Evolutionary conservation across 1,140 invertebrate species (phyloP).

Genomic region (Neomicropteryx cornuta): DNA sequence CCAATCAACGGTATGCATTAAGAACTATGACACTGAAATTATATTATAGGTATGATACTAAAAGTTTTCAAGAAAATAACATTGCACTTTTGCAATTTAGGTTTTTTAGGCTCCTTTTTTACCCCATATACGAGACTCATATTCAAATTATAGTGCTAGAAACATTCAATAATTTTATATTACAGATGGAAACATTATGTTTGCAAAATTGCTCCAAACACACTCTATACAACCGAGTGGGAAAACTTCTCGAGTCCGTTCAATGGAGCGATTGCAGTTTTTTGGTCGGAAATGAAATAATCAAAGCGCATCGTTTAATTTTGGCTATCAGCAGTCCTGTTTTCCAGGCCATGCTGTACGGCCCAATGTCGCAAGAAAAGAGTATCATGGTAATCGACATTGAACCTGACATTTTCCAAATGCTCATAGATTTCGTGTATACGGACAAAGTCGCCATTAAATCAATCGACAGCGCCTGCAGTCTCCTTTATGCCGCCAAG

Average conservation of each 20-base stretch:
- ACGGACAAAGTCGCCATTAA: conserved; percentile 37
- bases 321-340: conserved; percentile 57
- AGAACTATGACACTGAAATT: no score
- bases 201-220: conserved; percentile 7
- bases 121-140: no score
- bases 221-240: conserved; percentile 31
- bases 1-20: no score
- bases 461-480: conserved; percentile 40
- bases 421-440: conserved; percentile 43
- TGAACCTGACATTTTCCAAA: conserved; percentile 39
- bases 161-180: no score
- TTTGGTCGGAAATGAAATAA: conserved; percentile 33
- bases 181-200: conserved; percentile 13
- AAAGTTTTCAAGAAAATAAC: no score
- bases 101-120: no score
- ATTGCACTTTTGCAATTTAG: no score
- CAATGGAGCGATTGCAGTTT: conserved; percentile 45
- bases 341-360: conserved; percentile 66
- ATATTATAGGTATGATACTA: no score
- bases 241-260: conserved; percentile 33
- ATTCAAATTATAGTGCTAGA: no score
- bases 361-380: conserved; percentile 41
- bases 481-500: conserved; percentile 41
- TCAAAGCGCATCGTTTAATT: conserved; percentile 56
- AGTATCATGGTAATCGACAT: conserved; percentile 40